These are phyloP conservation scores for Metalampra italica DNA, from an alignment of 2,888 invertebrate genomes.

Conservation along the genomic window DNA sequence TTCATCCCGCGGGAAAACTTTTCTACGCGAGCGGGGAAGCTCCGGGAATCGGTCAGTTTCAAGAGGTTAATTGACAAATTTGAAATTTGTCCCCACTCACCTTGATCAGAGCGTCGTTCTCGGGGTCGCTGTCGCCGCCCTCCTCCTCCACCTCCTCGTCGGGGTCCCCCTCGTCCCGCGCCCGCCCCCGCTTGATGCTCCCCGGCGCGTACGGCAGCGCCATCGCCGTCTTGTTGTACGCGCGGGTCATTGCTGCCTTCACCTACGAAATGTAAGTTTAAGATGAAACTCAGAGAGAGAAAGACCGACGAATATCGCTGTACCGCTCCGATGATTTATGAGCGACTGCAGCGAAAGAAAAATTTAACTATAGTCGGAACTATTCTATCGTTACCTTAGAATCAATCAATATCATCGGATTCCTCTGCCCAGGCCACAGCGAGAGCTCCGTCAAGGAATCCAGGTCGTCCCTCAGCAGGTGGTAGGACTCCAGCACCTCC, in stretches of 20 bases:
- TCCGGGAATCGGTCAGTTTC: too few relatives aligned
- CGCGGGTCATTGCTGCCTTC: constrained; percentile 95
- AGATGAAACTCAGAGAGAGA: too few relatives aligned
- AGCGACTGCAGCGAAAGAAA: too few relatives aligned
- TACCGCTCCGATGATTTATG: too few relatives aligned
- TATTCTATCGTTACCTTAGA: constrained; percentile 84
- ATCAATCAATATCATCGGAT: constrained; percentile 87
- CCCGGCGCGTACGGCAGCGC: constrained; percentile 88
- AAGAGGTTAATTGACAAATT: too few relatives aligned
- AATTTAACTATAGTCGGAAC: too few relatives aligned
- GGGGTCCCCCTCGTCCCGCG: constrained; percentile 46
- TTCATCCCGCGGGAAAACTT: too few relatives aligned
- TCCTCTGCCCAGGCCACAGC: constrained; percentile 88
- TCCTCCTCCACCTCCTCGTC: constrained; percentile 56
- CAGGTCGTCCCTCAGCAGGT: constrained; percentile 93
- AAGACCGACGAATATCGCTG: too few relatives aligned
- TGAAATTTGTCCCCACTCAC: constrained; percentile 58
- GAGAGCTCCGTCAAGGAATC: constrained; percentile 92
- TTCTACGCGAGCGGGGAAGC: too few relatives aligned
- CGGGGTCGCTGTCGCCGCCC: constrained; percentile 79
- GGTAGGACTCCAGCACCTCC: constrained; percentile 88
- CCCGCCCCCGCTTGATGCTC: constrained; percentile 80
- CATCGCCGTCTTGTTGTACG: constrained; percentile 91
- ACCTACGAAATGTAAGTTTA: constrained; percentile 71
- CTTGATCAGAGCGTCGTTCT: constrained; percentile 89